Evolutionary conservation across 1,140 invertebrate species (phyloP).

Genomic region (Thrips palmi): DNA sequence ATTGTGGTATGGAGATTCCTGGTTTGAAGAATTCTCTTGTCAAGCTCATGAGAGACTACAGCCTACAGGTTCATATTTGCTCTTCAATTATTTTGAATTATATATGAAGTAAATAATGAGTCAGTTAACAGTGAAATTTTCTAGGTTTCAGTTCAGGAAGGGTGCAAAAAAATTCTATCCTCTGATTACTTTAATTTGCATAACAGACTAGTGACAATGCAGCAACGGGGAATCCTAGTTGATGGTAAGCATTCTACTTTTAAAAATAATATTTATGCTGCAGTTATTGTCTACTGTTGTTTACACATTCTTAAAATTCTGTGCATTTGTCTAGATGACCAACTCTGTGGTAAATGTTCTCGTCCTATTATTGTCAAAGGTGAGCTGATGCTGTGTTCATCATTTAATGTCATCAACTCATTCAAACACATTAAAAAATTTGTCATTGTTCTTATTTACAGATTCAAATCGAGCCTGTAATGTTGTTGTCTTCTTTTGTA

Average conservation of each 20-base stretch:
- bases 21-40: constrained; percentile 78
- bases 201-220: constrained; percentile 54
- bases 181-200: constrained; percentile 81
- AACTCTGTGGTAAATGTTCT: constrained; percentile 56
- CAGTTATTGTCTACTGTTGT: constrained; percentile 2
- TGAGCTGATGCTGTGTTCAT: constrained; percentile 18
- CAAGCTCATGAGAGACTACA: constrained; percentile 92
- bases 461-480: constrained; percentile 38
- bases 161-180: constrained; percentile 71
- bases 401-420: constrained; percentile 3
- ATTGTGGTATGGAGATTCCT: constrained; percentile 65
- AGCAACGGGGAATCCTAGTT: constrained; percentile 55
- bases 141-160: constrained; percentile 67
- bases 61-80: constrained; percentile 47
- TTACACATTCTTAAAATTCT: constrained; percentile 6
- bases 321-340: constrained; percentile 37
- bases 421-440: neutral
- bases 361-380: constrained; percentile 48
- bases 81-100: neutral
- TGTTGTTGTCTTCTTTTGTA: constrained; percentile 70
- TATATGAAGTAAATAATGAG: neutral
- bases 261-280: constrained; percentile 4
- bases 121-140: constrained; percentile 12
- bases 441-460: constrained; percentile 19
- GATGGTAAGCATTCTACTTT: constrained; percentile 26